These are phyloP conservation scores for Neodiprion lecontei DNA, from an alignment of 1,140 invertebrate genomes.

Conservation along the genomic window DNA sequence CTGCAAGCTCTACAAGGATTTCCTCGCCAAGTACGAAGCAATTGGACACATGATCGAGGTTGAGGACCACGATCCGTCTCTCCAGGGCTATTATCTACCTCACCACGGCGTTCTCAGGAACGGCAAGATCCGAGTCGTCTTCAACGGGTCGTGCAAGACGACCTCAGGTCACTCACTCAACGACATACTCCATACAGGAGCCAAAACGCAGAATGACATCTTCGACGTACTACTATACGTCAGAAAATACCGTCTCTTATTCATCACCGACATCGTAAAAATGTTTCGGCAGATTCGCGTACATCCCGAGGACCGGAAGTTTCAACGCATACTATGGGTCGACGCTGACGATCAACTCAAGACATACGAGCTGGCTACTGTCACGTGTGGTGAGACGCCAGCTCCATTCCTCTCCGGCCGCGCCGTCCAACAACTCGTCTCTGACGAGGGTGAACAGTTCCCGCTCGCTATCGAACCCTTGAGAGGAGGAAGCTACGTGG, in stretches of 20 bases:
- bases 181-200: constrained; percentile 13
- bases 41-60: constrained; percentile 29
- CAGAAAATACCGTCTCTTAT: constrained; percentile 23
- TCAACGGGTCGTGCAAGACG: not conserved
- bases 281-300: constrained; percentile 49
- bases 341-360: constrained; percentile 20
- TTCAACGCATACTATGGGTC: constrained; percentile 47
- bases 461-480: constrained; percentile 24
- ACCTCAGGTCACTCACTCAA: constrained; percentile 19
- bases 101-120: constrained; percentile 28
- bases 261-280: constrained; percentile 42
- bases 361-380: constrained; percentile 40
- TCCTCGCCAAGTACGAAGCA: constrained; percentile 29
- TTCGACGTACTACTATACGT: constrained; percentile 21
- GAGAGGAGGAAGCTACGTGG: not conserved
- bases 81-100: constrained; percentile 22
- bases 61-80: too few relatives aligned
- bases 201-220: constrained; percentile 12
- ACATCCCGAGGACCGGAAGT: constrained; percentile 32
- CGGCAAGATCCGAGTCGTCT: constrained; percentile 18
- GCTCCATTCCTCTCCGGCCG: constrained; percentile 40
- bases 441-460: constrained; percentile 26
- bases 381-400: constrained; percentile 49
- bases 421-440: constrained; percentile 10
- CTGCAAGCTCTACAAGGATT: constrained; percentile 8